phyloP scores from a whole-genome alignment of 2,113 vertebrate species.

The Apteryx owenii region DNA sequence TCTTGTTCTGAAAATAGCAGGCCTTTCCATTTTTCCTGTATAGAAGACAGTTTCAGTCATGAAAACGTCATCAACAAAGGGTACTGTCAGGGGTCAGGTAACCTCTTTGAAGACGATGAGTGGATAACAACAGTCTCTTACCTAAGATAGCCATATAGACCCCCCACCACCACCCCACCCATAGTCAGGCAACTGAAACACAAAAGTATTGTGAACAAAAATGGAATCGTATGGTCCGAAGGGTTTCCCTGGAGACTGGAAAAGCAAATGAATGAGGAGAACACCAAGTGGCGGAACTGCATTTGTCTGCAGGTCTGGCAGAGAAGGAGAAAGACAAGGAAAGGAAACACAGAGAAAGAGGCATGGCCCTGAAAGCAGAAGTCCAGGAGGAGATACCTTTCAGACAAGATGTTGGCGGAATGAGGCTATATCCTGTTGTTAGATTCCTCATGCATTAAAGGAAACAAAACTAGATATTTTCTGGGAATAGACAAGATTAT shows the following conservation, averaged over 20 bases:
- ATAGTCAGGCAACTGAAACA: neutral
- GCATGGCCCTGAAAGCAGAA: neutral
- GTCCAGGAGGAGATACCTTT: neutral
- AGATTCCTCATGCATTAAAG: neutral
- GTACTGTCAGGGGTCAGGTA: neutral
- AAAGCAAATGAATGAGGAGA: neutral
- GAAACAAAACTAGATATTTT: neutral
- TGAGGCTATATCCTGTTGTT: neutral
- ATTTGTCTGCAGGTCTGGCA: neutral
- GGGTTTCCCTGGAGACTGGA: neutral
- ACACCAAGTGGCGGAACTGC: fast-evolving
- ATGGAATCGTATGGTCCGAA: neutral
- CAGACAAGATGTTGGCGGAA: neutral
- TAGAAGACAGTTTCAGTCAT: neutral
- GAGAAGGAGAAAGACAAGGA: neutral
- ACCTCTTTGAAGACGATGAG: neutral
- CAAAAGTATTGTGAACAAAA: neutral
- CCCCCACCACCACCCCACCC: neutral
- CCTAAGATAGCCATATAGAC: neutral
- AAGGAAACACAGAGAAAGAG: neutral
- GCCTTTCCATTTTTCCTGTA: neutral
- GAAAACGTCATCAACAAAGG: neutral
- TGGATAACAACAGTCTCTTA: neutral
- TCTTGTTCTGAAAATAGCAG: neutral
- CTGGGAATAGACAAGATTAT: neutral